phyloP scores from a whole-genome alignment of 2,113 vertebrate genomes.

The Gavia stellata region DNA sequence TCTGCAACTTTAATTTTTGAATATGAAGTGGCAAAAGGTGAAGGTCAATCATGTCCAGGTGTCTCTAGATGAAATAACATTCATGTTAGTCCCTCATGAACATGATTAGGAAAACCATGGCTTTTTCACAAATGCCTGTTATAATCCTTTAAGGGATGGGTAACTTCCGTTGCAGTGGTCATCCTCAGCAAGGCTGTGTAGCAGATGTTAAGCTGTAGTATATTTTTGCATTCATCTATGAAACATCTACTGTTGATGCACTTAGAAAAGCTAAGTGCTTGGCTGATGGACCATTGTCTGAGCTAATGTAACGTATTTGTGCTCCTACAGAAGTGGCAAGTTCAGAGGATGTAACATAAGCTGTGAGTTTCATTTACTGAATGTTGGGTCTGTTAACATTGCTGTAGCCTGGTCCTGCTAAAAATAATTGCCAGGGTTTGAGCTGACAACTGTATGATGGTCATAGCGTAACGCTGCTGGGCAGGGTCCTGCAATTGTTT shows the following conservation, averaged over 20 bases:
- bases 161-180: background rate
- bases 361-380: background rate
- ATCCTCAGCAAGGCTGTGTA: background rate
- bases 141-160: background rate
- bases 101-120: background rate
- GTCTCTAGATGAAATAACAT: background rate
- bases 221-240: background rate
- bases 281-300: background rate
- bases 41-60: background rate
- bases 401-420: background rate
- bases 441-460: background rate
- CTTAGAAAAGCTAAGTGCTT: background rate
- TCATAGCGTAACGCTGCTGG: accelerated
- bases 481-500: background rate
- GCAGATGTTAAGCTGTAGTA: background rate
- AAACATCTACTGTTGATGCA: background rate
- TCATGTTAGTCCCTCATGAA: background rate
- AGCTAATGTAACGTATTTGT: background rate
- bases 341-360: background rate
- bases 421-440: background rate
- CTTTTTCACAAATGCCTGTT: background rate
- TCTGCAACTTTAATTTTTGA: background rate
- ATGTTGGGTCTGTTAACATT: background rate
- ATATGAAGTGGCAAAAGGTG: background rate
- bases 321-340: background rate